phyloP scores from a whole-genome alignment of 2,113 vertebrate genomes.

The Mirounga angustirostris region DNA sequence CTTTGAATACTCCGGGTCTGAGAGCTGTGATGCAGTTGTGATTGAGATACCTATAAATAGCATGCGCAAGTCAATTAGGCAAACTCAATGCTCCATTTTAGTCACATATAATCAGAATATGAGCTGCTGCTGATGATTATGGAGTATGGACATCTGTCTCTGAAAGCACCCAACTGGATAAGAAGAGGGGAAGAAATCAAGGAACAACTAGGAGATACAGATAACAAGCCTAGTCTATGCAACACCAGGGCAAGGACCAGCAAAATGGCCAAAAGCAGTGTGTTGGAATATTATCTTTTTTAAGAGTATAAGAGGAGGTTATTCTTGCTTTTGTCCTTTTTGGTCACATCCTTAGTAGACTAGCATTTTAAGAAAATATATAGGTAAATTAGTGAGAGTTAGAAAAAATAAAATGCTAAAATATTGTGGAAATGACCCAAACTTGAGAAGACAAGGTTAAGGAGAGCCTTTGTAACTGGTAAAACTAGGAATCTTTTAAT shows the following conservation, averaged over 20 bases:
- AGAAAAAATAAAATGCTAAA: conserved; percentile 32
- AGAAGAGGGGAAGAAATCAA: background rate
- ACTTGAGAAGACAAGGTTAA: background rate
- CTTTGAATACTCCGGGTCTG: conserved; percentile 87
- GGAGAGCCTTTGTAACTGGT: background rate
- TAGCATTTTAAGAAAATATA: conserved; percentile 2
- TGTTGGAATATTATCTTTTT: background rate
- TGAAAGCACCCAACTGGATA: background rate
- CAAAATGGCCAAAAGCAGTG: background rate
- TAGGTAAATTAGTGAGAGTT: background rate
- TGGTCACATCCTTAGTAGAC: background rate
- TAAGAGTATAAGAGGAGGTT: background rate
- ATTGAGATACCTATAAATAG: conserved; percentile 88
- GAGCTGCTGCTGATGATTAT: background rate
- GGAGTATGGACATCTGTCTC: background rate
- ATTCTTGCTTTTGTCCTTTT: conserved; percentile 38
- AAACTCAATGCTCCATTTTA: background rate
- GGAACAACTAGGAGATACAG: background rate
- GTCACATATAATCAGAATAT: background rate
- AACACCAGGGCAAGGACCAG: background rate
- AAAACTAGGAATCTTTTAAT: background rate
- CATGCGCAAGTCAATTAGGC: background rate
- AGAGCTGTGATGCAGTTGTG: conserved; percentile 87
- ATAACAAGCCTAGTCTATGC: background rate
- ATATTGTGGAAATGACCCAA: background rate